Conservation (phyloP, 2,113 vertebrate genomes). For the Cyanistes caeruleus region DNA sequence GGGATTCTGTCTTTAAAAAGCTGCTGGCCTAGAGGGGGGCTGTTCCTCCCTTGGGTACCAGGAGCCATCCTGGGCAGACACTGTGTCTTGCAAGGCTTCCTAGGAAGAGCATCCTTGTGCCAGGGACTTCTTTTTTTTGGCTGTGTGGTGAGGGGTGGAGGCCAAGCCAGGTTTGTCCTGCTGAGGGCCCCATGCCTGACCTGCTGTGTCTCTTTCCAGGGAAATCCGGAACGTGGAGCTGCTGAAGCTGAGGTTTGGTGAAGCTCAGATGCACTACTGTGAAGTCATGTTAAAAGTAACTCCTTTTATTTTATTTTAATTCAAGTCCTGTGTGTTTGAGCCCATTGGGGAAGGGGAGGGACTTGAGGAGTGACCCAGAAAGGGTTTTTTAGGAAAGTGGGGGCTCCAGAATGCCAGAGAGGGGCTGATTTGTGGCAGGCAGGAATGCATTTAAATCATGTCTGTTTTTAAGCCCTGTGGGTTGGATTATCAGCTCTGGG, state of each 20-base stretch:
- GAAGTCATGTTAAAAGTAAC: conserved; percentile 95
- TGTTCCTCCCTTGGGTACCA: background rate
- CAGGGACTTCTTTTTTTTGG: accelerated
- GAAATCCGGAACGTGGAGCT: conserved; percentile 98
- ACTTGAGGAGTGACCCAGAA: background rate
- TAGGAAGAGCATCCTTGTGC: background rate
- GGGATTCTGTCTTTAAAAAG: background rate
- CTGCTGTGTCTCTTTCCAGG: conserved; percentile 68
- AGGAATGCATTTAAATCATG: background rate
- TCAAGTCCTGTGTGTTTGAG: background rate
- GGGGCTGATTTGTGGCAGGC: background rate
- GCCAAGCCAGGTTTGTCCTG: background rate
- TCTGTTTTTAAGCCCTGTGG: background rate
- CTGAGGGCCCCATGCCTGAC: accelerated
- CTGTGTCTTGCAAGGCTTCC: background rate
- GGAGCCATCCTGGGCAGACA: background rate
- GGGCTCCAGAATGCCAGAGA: background rate
- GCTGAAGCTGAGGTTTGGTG: conserved; percentile 95
- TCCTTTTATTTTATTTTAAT: background rate
- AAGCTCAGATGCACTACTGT: conserved; percentile 97
- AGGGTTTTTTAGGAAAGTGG: background rate
- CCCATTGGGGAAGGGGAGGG: background rate
- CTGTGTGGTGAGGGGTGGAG: background rate
- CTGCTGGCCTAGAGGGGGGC: background rate
- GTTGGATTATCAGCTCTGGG: background rate